A percentile compares a stretch with the other conserved stretches of the same genome.
phyloP scores from a whole-genome alignment of 2,888 invertebrate species.

The Dryobotodes eremita region DNA sequence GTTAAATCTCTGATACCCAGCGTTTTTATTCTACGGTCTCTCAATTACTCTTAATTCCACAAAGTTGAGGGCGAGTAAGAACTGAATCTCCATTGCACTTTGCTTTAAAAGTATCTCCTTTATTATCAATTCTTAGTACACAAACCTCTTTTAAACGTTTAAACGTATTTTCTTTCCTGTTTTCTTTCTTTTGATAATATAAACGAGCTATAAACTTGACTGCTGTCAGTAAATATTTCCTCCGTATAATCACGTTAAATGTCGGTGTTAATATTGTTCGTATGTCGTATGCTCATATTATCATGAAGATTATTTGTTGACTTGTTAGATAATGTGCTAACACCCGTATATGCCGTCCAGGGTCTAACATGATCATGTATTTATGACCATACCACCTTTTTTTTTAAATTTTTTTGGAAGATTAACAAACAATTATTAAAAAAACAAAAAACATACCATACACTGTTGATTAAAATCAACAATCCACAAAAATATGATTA shows the following conservation, averaged over 20 bases:
- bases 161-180: too few species aligned
- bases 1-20: neutral
- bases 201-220: constrained; percentile 5
- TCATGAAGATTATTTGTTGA: neutral
- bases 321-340: neutral
- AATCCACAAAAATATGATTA: constrained; percentile 15
- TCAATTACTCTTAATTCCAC: neutral
- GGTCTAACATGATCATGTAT: too few species aligned
- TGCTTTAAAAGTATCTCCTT: neutral
- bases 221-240: constrained; percentile 39
- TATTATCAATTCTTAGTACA: constrained; percentile 1
- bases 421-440: neutral
- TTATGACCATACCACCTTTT: too few species aligned
- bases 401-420: constrained; percentile 4
- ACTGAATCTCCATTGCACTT: too few species aligned
- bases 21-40: neutral
- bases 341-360: neutral
- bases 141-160: too few species aligned
- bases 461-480: constrained; percentile 33
- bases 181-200: neutral
- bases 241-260: constrained; percentile 11
- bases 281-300: neutral
- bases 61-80: neutral
- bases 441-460: neutral
- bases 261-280: constrained; percentile 20